Conservation (phyloP, 2,797 vertebrate species). For the Arnoldichthys spilopterus region DNA sequence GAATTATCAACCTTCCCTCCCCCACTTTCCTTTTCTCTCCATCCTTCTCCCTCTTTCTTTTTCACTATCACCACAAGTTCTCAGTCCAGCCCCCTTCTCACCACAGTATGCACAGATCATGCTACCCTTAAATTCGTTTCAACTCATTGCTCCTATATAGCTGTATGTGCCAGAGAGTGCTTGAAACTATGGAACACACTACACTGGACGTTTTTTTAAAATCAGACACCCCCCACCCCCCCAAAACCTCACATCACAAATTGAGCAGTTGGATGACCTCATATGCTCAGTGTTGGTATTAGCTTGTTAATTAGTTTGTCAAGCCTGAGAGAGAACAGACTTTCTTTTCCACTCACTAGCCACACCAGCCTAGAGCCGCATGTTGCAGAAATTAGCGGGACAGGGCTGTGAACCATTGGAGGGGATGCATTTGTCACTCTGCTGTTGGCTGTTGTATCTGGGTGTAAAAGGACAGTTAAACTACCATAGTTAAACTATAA, state of each 20-base stretch:
- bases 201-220: slow-evolving; percentile 4
- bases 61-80: slow-evolving; percentile 45
- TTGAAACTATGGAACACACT: slow-evolving; percentile 35
- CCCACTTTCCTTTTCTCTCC: slow-evolving; percentile 32
- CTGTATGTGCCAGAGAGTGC: slow-evolving; percentile 38
- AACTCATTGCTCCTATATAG: slow-evolving; percentile 35
- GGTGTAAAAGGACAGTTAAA: background rate
- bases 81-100: slow-evolving; percentile 30
- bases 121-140: slow-evolving; percentile 29
- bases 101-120: slow-evolving; percentile 38
- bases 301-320: slow-evolving; percentile 32
- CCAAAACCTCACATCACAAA: slow-evolving; percentile 1
- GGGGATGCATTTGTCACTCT: background rate
- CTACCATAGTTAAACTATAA: background rate
- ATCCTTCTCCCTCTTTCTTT: slow-evolving; percentile 21
- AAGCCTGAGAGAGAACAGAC: slow-evolving; percentile 14
- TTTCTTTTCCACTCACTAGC: slow-evolving; percentile 1
- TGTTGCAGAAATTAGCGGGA: background rate
- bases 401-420: background rate
- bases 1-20: slow-evolving; percentile 58
- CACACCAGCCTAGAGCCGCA: background rate
- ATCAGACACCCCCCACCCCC: slow-evolving; percentile 25
- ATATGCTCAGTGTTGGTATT: slow-evolving; percentile 36
- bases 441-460: background rate
- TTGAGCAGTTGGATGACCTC: slow-evolving; percentile 33